Base-by-base conservation (phyloP, 1,140 invertebrate genomes). In the Lepidurus couesii region DNA sequence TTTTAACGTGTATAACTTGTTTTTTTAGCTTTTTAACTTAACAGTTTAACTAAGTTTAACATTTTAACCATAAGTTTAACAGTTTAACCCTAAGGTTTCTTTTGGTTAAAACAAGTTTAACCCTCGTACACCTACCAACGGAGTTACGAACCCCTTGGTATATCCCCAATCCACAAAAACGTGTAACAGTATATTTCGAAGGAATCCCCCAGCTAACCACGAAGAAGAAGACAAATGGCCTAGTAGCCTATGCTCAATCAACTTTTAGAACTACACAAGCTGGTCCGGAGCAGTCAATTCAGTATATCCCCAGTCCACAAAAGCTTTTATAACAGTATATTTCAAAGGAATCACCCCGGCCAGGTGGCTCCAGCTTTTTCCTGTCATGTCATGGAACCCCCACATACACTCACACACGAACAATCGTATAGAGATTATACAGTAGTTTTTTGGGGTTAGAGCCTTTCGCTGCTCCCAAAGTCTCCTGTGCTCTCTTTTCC, bases 301-400 rank as follows among this genome's bases (percentile, higher is more conserved):
- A 34, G 34, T 34, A 34, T 34, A 34, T 34, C 34, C 34, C 34
- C 34, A 34, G 34, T 34, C 34, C 21, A 65, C 53, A 65, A 65
- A 65, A 65, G n/a, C 53, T 21, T 7, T 21, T 7, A 34, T 21
- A 16, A 16, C 21, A 65, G 53, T 65, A 7, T 1, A 65, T 7
- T 65, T 16, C 8, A 65, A 65, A 47, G 21, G 21, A 65, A n/a
- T 65, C 53, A 65, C 7, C 53, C 21, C 5, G n/a, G 53, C 53
- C 53, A 65, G 53, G 53, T 65, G 53, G 53, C 16, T 65, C 13
- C 53, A 65, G 21, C 53, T 21, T 65, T 65, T 65, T 65, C 53
- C 53, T 65, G 53, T 65, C n/a, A 65, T 65, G 9, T 65, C 13
- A 65, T 16, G 53, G 21, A 16, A 10, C 53, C 16, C 53, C 53